Conservation (phyloP, 1,140 invertebrate species). For the Drusus annulatus region DNA sequence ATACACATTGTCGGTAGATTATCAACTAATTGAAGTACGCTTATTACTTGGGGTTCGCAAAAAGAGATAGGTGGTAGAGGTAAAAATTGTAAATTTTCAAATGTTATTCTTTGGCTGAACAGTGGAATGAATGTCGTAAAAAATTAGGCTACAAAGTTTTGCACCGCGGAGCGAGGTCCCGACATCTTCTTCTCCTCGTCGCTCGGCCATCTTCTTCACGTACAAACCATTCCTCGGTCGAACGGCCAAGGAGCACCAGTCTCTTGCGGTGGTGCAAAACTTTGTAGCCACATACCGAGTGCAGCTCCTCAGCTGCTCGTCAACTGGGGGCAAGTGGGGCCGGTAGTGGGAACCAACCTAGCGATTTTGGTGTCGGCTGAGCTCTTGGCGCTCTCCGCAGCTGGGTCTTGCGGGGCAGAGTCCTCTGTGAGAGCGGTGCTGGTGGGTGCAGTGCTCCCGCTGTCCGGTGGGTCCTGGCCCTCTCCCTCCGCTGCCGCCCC, state of each 20-base stretch:
- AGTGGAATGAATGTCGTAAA: constrained; percentile 43
- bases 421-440: constrained; percentile 28
- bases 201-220: no score
- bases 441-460: constrained; percentile 22
- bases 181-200: constrained; percentile 19
- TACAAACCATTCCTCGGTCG: background rate
- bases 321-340: constrained; percentile 4
- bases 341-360: constrained; percentile 52
- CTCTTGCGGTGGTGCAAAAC: constrained; percentile 53
- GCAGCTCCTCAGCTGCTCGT: background rate
- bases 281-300: constrained; percentile 51
- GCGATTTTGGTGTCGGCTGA: constrained; percentile 41
- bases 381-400: constrained; percentile 40
- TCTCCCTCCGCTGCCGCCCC: constrained; percentile 42
- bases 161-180: constrained; percentile 61
- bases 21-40: no score
- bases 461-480: constrained; percentile 36
- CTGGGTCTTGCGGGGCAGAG: constrained; percentile 45
- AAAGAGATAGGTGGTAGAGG: background rate
- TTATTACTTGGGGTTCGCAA: constrained; percentile 9
- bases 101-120: constrained; percentile 38
- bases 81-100: constrained; percentile 11
- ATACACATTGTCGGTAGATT: constrained; percentile 5
- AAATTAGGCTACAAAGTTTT: constrained; percentile 70
- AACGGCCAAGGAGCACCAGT: constrained; percentile 4